Evolutionary conservation across 2,113 vertebrate species (phyloP).

Genomic region (Hypanus sabinus): DNA sequence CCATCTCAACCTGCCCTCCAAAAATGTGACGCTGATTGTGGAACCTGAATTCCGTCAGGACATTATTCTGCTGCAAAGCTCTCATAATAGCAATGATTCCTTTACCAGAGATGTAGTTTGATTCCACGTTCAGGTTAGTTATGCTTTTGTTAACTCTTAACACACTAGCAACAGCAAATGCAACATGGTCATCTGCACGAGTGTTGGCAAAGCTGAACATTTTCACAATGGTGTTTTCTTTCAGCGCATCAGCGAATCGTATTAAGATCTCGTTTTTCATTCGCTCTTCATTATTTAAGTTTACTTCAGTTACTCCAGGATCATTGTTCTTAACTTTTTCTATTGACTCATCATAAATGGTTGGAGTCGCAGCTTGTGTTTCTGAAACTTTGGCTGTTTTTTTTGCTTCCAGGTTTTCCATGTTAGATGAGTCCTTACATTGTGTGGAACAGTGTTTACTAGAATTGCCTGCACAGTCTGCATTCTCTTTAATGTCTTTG

Average conservation of each 20-base stretch:
- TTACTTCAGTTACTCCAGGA: constrained; percentile 69
- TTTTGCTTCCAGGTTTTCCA: neutral
- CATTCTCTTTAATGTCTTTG: constrained; percentile 1
- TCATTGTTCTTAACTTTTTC: constrained; percentile 78
- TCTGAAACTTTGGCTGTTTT: neutral
- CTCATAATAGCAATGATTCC: constrained; percentile 90
- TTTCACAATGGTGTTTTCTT: constrained; percentile 74
- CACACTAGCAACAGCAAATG: constrained; percentile 80
- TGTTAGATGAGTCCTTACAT: neutral
- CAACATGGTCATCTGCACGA: constrained; percentile 84
- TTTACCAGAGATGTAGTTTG: constrained; percentile 88
- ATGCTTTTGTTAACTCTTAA: constrained; percentile 79
- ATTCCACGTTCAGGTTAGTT: constrained; percentile 89
- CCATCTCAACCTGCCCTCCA: constrained; percentile 95
- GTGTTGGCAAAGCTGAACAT: constrained; percentile 85
- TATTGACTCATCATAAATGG: constrained; percentile 85
- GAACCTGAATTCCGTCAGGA: constrained; percentile 86
- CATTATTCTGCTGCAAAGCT: constrained; percentile 78
- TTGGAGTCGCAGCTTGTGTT: constrained; percentile 55
- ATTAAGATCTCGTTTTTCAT: constrained; percentile 87
- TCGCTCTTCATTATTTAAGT: constrained; percentile 92
- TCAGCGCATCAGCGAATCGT: constrained; percentile 79
- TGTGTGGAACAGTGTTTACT: constrained; percentile 8
- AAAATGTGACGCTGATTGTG: constrained; percentile 97
- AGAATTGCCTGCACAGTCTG: neutral